Percentiles rank a stretch among this genome's conserved stretches.
phyloP scores from a whole-genome alignment of 2,797 vertebrate species.

The Phyllotis vaccarum region DNA sequence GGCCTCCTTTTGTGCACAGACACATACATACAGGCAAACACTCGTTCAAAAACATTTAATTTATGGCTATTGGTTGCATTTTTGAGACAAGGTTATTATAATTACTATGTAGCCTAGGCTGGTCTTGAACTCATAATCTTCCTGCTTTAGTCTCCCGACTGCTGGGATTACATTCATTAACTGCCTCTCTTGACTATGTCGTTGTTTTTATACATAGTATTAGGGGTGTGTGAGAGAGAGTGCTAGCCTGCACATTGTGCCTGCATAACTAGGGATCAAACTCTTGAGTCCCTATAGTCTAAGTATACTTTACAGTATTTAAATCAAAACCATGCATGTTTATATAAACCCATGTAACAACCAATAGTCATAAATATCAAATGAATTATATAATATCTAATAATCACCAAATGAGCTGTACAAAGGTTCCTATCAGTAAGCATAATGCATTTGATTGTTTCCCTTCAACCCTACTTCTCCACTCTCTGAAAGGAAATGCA shows the following conservation, averaged over 20 bases:
- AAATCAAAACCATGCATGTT: neutral
- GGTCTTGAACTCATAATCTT: neutral
- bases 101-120: neutral
- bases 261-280: neutral
- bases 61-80: neutral
- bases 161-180: neutral
- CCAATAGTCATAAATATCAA: neutral
- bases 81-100: neutral
- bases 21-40: neutral
- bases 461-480: constrained; percentile 23
- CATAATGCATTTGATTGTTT: constrained; percentile 21
- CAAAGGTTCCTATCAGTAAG: constrained; percentile 22
- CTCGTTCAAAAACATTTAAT: neutral
- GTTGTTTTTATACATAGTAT: neutral
- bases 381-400: constrained; percentile 9
- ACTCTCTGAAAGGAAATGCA: constrained; percentile 56
- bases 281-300: neutral
- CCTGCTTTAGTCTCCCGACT: neutral
- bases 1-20: neutral
- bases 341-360: neutral
- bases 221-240: neutral
- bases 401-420: constrained; percentile 16
- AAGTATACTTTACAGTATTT: neutral
- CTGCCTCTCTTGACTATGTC: neutral
- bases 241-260: neutral